Evolutionary conservation across 2,113 vertebrate genomes (phyloP), one percentile per base, ranked within the genome.

Genomic region (Synchiropus splendidus): DNA sequence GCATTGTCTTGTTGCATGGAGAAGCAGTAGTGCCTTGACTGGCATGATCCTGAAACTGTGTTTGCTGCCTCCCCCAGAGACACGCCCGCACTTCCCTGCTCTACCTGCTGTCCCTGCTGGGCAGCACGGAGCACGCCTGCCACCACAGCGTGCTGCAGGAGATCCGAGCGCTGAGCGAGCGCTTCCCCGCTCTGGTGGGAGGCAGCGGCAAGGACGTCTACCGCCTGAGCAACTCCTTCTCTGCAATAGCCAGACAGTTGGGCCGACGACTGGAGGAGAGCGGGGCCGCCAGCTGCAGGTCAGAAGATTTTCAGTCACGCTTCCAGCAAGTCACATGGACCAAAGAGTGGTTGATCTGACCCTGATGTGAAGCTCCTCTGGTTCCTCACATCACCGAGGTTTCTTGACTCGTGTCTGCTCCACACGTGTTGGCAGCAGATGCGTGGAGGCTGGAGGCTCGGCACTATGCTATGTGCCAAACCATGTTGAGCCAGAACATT

Each of bases 161-260:
- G 67, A 92, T 97, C 54, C 86, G 87, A 64, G 77, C 72, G 12
- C 87, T 99, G 59, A 90, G 89, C 0, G 89, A 92, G 31, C 63
- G 69, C 6, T 91, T 91, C 80, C 69, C 76, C 0, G 67, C 78
- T 61, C 75, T 96, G 36, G 60, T 97, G 66, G 89, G 90, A 1
- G 56, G 79, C 18, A 87, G 87, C 18, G 85, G 88, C 50, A 90
- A 91, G 69, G 92, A 97, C 39, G 85, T 94, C 58, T 97, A 93
- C 67, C 85, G 90, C 51, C 92, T 90, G 85, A 98, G 92, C 75
- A 96, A 94, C 86, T 94, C 90, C n/a, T 94, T 96, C 78, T 82
- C 71, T 0, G 81, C 90, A 43, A 89, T 94, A 11, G 90, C 91
- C 61, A 79, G 75, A 18, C 83, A 92, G 39, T 84, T 99, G 0